These are phyloP conservation scores for Papilio glaucus DNA, from an alignment of 1,140 invertebrate species.

Conservation along the genomic window DNA sequence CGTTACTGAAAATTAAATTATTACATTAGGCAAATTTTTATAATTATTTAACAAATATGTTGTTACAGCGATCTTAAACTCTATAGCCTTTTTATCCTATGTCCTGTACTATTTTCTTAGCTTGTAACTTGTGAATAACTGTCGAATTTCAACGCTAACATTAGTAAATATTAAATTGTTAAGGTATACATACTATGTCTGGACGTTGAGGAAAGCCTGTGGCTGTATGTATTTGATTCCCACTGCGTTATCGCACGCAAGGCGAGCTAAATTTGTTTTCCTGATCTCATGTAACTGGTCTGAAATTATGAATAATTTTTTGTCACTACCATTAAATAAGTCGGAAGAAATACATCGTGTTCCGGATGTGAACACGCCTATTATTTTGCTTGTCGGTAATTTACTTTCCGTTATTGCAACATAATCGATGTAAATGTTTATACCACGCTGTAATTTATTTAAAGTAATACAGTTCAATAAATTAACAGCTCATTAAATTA, in stretches of 20 bases:
- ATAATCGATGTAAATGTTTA: neutral
- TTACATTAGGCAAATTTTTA: too few species aligned
- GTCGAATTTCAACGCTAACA: too few species aligned
- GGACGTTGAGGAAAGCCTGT: slow-evolving; percentile 52
- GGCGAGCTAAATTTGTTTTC: slow-evolving; percentile 90
- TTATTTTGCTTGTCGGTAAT: neutral
- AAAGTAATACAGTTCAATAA: too few species aligned
- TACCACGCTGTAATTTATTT: too few species aligned
- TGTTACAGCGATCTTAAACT: too few species aligned
- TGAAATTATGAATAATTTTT: slow-evolving; percentile 47
- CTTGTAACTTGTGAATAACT: too few species aligned
- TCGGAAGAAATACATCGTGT: slow-evolving; percentile 33
- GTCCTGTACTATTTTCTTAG: too few species aligned
- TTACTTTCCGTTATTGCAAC: slow-evolving; percentile 31
- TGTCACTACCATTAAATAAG: slow-evolving; percentile 30
- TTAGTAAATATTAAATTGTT: too few species aligned
- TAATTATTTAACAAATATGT: too few species aligned
- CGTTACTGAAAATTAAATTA: slow-evolving; percentile 52
- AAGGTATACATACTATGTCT: slow-evolving; percentile 46
- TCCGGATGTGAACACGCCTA: slow-evolving; percentile 36
- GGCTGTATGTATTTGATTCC: slow-evolving; percentile 64
- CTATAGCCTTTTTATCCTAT: too few species aligned
- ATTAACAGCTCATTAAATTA: too few species aligned
- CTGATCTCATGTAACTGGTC: slow-evolving; percentile 92
- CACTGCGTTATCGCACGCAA: slow-evolving; percentile 94